Percentiles rank a stretch among this genome's conserved stretches.
These are phyloP conservation scores for Platichthys flesus DNA, from an alignment of 2,113 vertebrate genomes.

Conservation along the genomic window DNA sequence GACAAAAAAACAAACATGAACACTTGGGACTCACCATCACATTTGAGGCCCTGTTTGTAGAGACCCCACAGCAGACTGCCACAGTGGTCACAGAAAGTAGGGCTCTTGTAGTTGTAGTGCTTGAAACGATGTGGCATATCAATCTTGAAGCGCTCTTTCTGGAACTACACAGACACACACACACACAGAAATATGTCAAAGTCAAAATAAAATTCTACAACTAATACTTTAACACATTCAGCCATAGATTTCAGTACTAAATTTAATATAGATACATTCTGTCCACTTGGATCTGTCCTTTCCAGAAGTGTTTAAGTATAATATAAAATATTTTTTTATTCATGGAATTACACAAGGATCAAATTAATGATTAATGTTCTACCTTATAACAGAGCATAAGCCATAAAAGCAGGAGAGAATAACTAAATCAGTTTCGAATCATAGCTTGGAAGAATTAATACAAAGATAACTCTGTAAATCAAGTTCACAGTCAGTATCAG, in stretches of 20 bases:
- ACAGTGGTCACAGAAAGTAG: conserved; percentile 98
- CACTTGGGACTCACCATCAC: conserved; percentile 86
- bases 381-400: too few relatives aligned
- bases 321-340: too few relatives aligned
- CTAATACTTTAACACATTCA: too few relatives aligned
- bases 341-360: too few relatives aligned
- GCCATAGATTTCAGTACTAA: not conserved
- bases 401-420: too few relatives aligned
- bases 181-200: not conserved
- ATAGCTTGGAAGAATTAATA: not conserved
- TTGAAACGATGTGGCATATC: conserved; percentile 98
- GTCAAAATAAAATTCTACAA: not conserved
- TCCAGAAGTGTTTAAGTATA: too few relatives aligned
- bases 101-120: conserved; percentile 95
- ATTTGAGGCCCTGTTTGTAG: conserved; percentile 94
- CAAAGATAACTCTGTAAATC: not conserved
- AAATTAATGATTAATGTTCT: too few relatives aligned
- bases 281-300: too few relatives aligned
- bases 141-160: conserved; percentile 99
- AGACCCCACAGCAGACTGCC: conserved; percentile 98
- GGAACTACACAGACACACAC: conserved; percentile 85
- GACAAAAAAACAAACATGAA: not conserved
- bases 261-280: not conserved
- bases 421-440: too few relatives aligned
- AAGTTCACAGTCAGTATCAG: not conserved